Conservation (phyloP, 2,113 vertebrate species). For the Piprites chloris region DNA sequence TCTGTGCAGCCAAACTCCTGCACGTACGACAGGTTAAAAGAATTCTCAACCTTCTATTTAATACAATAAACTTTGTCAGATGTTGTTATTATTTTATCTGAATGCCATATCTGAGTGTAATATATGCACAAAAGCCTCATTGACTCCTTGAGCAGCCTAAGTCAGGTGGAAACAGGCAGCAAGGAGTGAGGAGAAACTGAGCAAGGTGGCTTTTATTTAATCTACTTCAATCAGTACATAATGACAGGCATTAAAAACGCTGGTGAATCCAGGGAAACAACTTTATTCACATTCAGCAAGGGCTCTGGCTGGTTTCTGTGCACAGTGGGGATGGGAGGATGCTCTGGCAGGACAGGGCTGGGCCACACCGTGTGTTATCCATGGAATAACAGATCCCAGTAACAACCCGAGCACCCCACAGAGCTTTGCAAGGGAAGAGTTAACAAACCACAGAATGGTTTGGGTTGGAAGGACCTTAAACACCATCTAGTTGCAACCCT, state of each 20-base stretch:
- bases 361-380: rapidly evolving
- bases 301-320: not conserved
- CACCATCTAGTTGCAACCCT: too few relatives aligned
- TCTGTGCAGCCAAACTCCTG: not conserved
- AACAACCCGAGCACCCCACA: not conserved
- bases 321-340: not conserved
- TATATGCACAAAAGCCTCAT: not conserved
- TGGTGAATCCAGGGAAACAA: not conserved
- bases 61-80: conserved; percentile 62
- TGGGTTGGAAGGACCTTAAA: not conserved
- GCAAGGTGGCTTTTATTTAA: conserved; percentile 57
- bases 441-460: not conserved
- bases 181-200: not conserved
- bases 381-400: rapidly evolving
- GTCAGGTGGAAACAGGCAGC: not conserved
- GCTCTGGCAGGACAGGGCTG: not conserved
- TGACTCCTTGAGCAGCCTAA: not conserved
- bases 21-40: conserved; percentile 4
- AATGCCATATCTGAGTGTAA: not conserved
- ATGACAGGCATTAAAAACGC: not conserved
- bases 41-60: conserved; percentile 51
- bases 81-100: conserved; percentile 39
- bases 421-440: not conserved
- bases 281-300: not conserved
- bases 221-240: conserved; percentile 20